These are phyloP conservation scores for Exocentrus adspersus DNA, from an alignment of 2,888 invertebrate species.

Conservation along the genomic window DNA sequence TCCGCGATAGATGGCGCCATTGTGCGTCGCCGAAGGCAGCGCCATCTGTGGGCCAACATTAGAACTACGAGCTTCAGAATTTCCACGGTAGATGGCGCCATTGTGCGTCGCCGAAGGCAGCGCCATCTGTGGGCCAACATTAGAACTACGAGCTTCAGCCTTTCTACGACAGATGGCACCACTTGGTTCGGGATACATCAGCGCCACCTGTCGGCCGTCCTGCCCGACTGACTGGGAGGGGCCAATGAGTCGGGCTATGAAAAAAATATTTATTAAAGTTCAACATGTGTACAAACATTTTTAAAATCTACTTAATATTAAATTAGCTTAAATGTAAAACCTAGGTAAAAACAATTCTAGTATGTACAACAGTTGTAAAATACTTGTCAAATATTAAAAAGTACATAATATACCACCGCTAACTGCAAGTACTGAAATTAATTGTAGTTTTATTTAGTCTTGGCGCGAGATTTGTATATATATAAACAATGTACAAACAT, in stretches of 20 bases:
- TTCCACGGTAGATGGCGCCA: too few species aligned
- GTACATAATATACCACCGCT: not conserved
- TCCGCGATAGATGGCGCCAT: too few species aligned
- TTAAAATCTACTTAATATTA: slow-evolving; percentile 39
- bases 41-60: too few species aligned
- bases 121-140: too few species aligned
- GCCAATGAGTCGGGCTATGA: slow-evolving; percentile 20
- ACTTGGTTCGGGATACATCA: too few species aligned
- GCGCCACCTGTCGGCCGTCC: too few species aligned
- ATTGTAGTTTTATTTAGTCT: not conserved
- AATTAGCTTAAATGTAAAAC: slow-evolving; percentile 26
- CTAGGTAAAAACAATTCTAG: slow-evolving; percentile 25
- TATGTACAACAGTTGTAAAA: slow-evolving; percentile 36
- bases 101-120: too few species aligned
- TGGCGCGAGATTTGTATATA: not conserved
- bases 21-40: too few species aligned
- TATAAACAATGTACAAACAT: slow-evolving; percentile 17
- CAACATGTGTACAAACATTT: slow-evolving; percentile 58
- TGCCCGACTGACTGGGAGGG: not conserved
- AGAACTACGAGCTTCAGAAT: too few species aligned
- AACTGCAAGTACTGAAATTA: not conserved
- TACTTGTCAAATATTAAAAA: slow-evolving; percentile 15
- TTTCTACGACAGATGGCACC: too few species aligned
- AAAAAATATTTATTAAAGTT: slow-evolving; percentile 55
- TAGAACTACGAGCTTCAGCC: too few species aligned